Percentiles rank a stretch among this genome's conserved stretches.
Evolutionary conservation across 2,888 invertebrate species (phyloP).

Genomic region (Leucozona laternaria): DNA sequence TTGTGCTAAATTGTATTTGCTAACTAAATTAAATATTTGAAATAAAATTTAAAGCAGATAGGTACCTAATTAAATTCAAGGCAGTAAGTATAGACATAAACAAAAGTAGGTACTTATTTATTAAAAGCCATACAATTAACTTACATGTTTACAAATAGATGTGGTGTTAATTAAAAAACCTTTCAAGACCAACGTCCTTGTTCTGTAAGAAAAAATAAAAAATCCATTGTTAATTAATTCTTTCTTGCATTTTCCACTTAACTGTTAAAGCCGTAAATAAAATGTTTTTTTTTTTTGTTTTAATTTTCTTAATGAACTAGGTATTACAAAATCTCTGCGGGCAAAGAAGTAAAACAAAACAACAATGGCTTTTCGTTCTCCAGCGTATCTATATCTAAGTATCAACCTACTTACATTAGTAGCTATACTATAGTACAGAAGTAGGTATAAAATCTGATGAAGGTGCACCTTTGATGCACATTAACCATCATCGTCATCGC

Average conservation of each 20-base stretch:
- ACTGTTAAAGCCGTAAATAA: constrained; percentile 65
- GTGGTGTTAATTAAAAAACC: constrained; percentile 54
- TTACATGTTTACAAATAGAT: constrained; percentile 63
- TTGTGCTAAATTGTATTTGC: no score
- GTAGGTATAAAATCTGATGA: constrained; percentile 46
- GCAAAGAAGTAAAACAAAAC: constrained; percentile 38
- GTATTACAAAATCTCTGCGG: constrained; percentile 64
- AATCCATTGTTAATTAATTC: constrained; percentile 61
- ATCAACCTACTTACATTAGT: constrained; percentile 63
- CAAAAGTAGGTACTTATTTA: no score
- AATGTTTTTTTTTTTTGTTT: constrained; percentile 39
- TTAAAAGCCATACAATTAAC: constrained; percentile 8
- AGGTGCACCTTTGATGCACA: constrained; percentile 56
- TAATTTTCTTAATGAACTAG: no score
- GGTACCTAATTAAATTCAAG: constrained; percentile 3
- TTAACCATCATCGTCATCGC: constrained; percentile 47
- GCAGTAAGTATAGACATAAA: no score
- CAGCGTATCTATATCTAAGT: neutral
- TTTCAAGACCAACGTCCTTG: constrained; percentile 70
- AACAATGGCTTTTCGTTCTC: constrained; percentile 45
- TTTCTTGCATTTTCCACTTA: constrained; percentile 38
- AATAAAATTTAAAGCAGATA: neutral
- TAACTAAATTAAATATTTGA: no score
- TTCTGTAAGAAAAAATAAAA: constrained; percentile 58
- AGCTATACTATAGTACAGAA: neutral